These are phyloP conservation scores for Torymus tubicola DNA, from an alignment of 2,888 invertebrate genomes.

Conservation along the genomic window DNA sequence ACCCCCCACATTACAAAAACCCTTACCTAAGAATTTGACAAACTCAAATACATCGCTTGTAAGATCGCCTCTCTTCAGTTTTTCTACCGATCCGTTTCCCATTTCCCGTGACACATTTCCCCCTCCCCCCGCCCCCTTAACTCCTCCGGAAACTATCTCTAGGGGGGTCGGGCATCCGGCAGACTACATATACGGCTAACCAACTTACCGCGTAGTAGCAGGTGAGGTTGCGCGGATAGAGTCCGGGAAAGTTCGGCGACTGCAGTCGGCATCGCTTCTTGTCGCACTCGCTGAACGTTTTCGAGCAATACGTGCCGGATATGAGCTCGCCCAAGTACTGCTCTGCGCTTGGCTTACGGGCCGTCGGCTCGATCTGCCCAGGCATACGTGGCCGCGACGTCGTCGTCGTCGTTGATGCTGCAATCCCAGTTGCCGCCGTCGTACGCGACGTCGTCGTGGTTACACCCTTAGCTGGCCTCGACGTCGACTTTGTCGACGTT, in stretches of 20 bases:
- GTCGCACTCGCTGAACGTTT: conserved; percentile 95
- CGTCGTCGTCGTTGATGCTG: conserved; percentile 59
- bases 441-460: conserved; percentile 8
- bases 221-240: conserved; percentile 95
- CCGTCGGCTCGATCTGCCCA: conserved; percentile 67
- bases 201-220: conserved; percentile 91
- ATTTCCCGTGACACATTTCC: no score
- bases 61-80: no score
- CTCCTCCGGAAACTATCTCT: no score
- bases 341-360: conserved; percentile 77
- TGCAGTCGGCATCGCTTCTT: conserved; percentile 92
- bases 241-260: conserved; percentile 94
- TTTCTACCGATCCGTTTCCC: no score
- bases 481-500: conserved; percentile 10
- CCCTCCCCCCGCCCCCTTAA: no score
- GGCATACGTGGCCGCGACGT: conserved; percentile 37
- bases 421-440: background rate
- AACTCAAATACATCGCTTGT: no score
- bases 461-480: conserved; percentile 17
- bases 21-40: no score
- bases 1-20: no score
- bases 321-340: conserved; percentile 92
- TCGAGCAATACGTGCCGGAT: conserved; percentile 93
- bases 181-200: background rate
- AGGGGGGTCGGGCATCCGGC: no score